Conservation (phyloP, 2,888 invertebrate genomes). For the Leucozona laternaria region DNA sequence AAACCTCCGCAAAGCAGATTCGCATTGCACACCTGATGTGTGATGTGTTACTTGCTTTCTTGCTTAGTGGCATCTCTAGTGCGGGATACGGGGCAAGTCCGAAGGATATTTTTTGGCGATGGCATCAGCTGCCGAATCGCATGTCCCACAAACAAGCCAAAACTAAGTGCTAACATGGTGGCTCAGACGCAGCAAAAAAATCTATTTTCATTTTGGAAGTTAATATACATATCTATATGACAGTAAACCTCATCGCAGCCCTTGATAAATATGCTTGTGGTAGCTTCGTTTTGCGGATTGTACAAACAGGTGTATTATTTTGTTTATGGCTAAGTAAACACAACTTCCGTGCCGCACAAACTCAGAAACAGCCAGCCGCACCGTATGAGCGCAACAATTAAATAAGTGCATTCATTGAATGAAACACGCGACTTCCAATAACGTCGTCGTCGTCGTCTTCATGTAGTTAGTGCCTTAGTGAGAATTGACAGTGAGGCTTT, state of each 20-base stretch:
- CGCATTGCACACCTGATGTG: slow-evolving; percentile 74
- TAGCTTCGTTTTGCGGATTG: slow-evolving; percentile 44
- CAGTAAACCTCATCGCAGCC: slow-evolving; percentile 71
- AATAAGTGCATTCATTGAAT: slow-evolving; percentile 64
- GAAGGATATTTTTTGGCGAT: slow-evolving; percentile 38
- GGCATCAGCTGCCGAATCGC: slow-evolving; percentile 72
- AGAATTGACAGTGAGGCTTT: not conserved
- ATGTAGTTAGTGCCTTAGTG: slow-evolving; percentile 6
- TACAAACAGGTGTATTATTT: slow-evolving; percentile 75
- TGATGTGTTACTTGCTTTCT: slow-evolving; percentile 61
- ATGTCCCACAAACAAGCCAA: slow-evolving; percentile 65
- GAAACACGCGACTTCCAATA: slow-evolving; percentile 53
- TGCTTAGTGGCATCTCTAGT: slow-evolving; percentile 6
- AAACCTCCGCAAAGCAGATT: slow-evolving; percentile 39
- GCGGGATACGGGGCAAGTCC: slow-evolving; percentile 14
- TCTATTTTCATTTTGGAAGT: slow-evolving; percentile 72
- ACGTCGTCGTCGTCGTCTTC: not conserved
- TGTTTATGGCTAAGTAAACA: slow-evolving; percentile 63
- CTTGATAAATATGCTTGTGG: slow-evolving; percentile 64
- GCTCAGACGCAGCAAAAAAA: slow-evolving; percentile 45
- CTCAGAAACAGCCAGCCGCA: not conserved
- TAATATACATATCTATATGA: slow-evolving; percentile 71
- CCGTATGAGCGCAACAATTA: slow-evolving; percentile 63
- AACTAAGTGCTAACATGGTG: slow-evolving; percentile 26
- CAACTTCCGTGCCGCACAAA: slow-evolving; percentile 70